Evolutionary conservation across 2,113 vertebrate species (phyloP), one percentile per base, ranked within the genome.

Genomic region (Heptranchias perlo): DNA sequence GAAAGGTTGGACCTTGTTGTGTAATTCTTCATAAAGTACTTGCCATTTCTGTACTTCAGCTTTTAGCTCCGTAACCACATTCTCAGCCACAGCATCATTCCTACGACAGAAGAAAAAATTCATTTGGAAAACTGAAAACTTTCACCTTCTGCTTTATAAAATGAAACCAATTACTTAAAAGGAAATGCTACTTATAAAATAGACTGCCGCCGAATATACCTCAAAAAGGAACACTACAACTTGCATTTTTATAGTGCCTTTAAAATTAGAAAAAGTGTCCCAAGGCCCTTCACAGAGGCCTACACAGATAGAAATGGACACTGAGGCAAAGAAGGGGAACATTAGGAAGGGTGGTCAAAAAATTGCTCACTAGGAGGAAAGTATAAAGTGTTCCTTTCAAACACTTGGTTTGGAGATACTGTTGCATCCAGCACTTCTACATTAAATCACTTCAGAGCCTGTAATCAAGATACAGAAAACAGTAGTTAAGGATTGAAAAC

Each of bases 1-100:
- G 96, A 99, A 99, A 94, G 99, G 99, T 67, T 98, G 98, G 1
- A 99, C 98, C 98, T 99, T 99, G 31, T 98, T 97, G 96, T 97
- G 97, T 0, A 99, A 97, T 0, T 99, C 98, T 96, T 99, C 98
- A 95, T 99, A 99, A 1, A 98, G 97, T 18, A 96, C 97, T 97
- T 96, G 98, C 99, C 99, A 99, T 65, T 97, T 98, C 95, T 97
- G 96, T 23, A 96, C 96, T 96, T 98, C 97, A 89, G 97, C 96
- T 82, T 96, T 96, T 86, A 98, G 97, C 39, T 96, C 96, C n/a
- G 96, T 96, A 3, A 84, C 91, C 54, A 97, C 96, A 0, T 96
- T 96, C 96, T 98, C 98, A 13, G 97, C 96, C 62, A 96, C 0
- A 0, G 82, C 94, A 96, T 31, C 6, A 97, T 96, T 96, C 94